Conservation (phyloP, 2,888 invertebrate species). For the Rhagonycha lutea region DNA sequence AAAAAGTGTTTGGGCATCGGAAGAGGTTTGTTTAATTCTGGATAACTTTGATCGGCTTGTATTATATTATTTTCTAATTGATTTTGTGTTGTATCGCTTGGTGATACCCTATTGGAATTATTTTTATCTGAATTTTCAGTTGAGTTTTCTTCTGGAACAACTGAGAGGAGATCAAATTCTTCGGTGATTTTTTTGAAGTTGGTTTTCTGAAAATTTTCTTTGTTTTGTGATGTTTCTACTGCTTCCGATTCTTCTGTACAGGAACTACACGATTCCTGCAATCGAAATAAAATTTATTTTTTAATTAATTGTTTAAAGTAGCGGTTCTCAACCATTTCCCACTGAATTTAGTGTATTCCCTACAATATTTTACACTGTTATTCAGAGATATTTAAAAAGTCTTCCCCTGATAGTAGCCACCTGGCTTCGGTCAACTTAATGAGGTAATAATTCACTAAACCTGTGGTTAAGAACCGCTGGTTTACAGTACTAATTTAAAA, state of each 20-base stretch:
- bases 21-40: constrained; percentile 37
- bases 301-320: background rate
- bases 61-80: constrained; percentile 42
- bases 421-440: too few relatives aligned
- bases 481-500: background rate
- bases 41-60: constrained; percentile 54
- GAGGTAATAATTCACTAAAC: too few relatives aligned
- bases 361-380: too few relatives aligned
- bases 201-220: constrained; percentile 55
- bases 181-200: constrained; percentile 58
- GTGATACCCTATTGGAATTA: constrained; percentile 35
- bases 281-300: background rate
- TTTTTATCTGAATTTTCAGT: constrained; percentile 52
- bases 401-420: too few relatives aligned
- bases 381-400: too few relatives aligned
- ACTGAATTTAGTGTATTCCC: too few relatives aligned
- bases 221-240: constrained; percentile 53
- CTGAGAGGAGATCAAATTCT: constrained; percentile 75
- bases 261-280: constrained; percentile 51
- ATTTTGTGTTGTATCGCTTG: constrained; percentile 41
- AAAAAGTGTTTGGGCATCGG: constrained; percentile 53
- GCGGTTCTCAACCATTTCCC: background rate
- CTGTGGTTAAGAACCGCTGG: background rate
- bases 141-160: constrained; percentile 74
- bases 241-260: constrained; percentile 52